phyloP scores from a whole-genome alignment of 1,140 invertebrate genomes.

The Meloidogyne exigua region DNA sequence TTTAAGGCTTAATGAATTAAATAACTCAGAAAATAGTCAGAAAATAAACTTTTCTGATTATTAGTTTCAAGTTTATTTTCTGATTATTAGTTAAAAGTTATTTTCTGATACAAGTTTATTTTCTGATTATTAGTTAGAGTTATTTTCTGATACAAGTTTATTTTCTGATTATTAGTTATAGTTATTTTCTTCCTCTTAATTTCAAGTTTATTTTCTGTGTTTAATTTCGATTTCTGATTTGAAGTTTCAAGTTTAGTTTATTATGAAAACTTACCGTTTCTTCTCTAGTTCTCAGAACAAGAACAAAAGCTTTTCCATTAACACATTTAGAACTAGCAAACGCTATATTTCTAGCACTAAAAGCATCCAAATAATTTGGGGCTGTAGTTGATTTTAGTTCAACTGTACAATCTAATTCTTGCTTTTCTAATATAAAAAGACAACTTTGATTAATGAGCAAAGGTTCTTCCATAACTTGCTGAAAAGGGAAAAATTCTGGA shows the following conservation, averaged over 20 bases:
- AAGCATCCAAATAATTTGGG: conserved; percentile 37
- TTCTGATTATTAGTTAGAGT: background rate
- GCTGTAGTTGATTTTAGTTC: background rate
- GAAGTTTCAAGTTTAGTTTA: too few species aligned
- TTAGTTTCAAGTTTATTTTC: background rate
- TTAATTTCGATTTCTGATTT: too few species aligned
- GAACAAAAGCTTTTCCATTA: conserved; percentile 34
- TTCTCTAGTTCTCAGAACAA: conserved; percentile 49
- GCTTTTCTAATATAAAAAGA: background rate
- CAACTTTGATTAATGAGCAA: background rate
- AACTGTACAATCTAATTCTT: background rate
- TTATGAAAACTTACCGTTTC: conserved; percentile 34
- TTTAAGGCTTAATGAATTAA: too few species aligned
- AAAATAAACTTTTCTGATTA: too few species aligned
- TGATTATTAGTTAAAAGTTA: background rate
- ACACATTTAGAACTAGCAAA: conserved; percentile 41
- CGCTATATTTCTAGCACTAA: conserved; percentile 44
- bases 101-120: background rate
- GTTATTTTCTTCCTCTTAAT: background rate
- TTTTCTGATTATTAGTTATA: background rate
- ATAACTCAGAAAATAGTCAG: too few species aligned
- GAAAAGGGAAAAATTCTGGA: background rate
- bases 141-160: background rate
- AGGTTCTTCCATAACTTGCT: background rate
- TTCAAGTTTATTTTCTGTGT: background rate